phyloP scores from a whole-genome alignment of 2,797 vertebrate genomes.

The Enteromius afrohamiltoni region DNA sequence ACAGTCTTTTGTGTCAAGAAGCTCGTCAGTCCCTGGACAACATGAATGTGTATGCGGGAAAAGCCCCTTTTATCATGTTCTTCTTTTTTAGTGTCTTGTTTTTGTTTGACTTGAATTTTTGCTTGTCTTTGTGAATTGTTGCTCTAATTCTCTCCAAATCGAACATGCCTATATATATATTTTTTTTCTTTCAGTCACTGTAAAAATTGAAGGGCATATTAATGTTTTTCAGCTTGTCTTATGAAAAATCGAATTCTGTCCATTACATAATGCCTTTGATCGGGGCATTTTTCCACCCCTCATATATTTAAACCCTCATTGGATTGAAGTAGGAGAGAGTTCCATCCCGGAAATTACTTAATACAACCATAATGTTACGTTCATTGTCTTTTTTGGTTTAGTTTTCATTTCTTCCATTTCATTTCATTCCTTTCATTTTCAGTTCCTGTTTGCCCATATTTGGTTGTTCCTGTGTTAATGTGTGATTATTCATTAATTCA shows the following conservation, averaged over 20 bases:
- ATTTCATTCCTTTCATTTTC: no score
- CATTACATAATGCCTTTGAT: background rate
- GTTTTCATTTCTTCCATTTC: no score
- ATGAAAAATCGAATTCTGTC: background rate
- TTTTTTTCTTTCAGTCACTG: background rate
- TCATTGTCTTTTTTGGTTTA: no score
- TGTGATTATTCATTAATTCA: no score
- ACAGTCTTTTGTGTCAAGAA: background rate
- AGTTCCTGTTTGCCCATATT: no score
- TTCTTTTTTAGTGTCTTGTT: background rate
- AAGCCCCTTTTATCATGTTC: no score
- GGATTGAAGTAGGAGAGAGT: background rate
- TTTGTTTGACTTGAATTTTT: background rate
- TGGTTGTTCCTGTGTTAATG: no score
- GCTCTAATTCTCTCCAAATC: background rate
- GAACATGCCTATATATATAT: background rate
- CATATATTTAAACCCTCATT: background rate
- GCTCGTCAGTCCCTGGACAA: background rate
- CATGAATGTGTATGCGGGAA: background rate
- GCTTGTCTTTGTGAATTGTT: background rate
- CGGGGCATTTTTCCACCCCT: background rate
- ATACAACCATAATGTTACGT: no score
- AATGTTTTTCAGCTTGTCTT: slow-evolving; percentile 5
- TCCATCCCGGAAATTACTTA: background rate
- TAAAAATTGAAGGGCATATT: background rate